These are phyloP conservation scores for Agrypnia vestita DNA, from an alignment of 1,140 invertebrate species.

Conservation along the genomic window DNA sequence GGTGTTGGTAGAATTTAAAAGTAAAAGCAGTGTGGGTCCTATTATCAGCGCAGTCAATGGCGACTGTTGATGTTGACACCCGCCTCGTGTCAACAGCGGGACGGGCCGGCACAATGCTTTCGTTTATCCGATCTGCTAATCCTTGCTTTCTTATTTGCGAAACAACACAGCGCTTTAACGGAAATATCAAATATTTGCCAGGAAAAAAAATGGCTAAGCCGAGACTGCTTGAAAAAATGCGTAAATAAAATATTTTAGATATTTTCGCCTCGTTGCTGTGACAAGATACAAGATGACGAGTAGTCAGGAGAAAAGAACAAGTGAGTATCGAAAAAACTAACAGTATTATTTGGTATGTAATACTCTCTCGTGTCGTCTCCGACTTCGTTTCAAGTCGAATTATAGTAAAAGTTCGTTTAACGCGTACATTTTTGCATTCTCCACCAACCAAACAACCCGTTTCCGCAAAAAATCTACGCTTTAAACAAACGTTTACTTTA, in stretches of 20 bases:
- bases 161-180: conserved; percentile 18
- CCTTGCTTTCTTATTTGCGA: conserved; percentile 26
- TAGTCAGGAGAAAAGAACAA: not conserved
- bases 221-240: not conserved
- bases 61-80: conserved; percentile 32
- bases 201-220: conserved; percentile 7
- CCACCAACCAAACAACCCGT: no score
- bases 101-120: conserved; percentile 5
- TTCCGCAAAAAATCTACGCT: no score
- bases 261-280: conserved; percentile 32
- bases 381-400: no score
- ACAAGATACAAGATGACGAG: conserved; percentile 7
- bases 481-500: no score
- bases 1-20: conserved; percentile 27
- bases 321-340: no score
- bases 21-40: conserved; percentile 21
- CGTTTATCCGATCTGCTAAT: conserved; percentile 28
- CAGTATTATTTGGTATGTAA: no score
- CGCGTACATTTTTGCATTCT: no score
- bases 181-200: conserved; percentile 37
- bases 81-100: conserved; percentile 23
- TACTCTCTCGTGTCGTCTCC: no score
- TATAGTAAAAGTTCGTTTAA: no score
- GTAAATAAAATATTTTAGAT: not conserved
- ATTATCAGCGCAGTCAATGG: conserved; percentile 4